Base-by-base conservation (phyloP, 1,140 invertebrate genomes). In the Halyomorpha halys region DNA sequence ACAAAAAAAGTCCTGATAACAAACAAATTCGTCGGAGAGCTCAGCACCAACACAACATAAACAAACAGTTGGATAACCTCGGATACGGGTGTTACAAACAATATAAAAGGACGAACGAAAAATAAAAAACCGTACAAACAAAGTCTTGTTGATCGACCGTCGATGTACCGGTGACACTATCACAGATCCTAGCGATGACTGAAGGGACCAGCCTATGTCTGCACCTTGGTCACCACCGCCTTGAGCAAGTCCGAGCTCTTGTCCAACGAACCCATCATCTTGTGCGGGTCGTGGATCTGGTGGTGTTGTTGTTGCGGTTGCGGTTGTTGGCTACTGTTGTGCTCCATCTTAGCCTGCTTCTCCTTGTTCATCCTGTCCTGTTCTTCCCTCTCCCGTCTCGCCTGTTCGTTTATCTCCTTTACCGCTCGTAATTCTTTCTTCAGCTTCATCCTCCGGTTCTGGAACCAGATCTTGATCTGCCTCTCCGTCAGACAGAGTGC, bases 391-490 rank as follows among this genome's bases (percentile, higher is more conserved):
- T 94, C 91, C 64, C 90, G 80, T 71, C 91, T 80, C 62, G 91
- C 91, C 74, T 94, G 91, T 73, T 95, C 91, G 79, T 95, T 94
- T 71, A 94, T 94, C 76, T 94, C 91, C 73, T 94, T 94, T 14
- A 94, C 91, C 15, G 91, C 91, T 54, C 91, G 80, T 63, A 94
- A 75, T 73, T 95, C 92, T 72, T 97, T 97, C 81, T 98, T 98
- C 76, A 97, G 83, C 76, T 98, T 98, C 94, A 98, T 98, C 72
- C 94, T 83, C 64, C 94, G 82, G 77, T 97, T 97, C 76, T 97
- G 93, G 77, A 96, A 96, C 93, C 93, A 96, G 73, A 96, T 96
- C 80, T 96, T 96, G 72, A 96, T 96, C 78, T 97, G 94, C 68
- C 94, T 81, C 77, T 97, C 94, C 65, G 94, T 97, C 59, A 97